Evolutionary conservation across 2,797 vertebrate species (phyloP), one percentile per base, ranked within the genome.

Genomic region (Myioborus miniatus): DNA sequence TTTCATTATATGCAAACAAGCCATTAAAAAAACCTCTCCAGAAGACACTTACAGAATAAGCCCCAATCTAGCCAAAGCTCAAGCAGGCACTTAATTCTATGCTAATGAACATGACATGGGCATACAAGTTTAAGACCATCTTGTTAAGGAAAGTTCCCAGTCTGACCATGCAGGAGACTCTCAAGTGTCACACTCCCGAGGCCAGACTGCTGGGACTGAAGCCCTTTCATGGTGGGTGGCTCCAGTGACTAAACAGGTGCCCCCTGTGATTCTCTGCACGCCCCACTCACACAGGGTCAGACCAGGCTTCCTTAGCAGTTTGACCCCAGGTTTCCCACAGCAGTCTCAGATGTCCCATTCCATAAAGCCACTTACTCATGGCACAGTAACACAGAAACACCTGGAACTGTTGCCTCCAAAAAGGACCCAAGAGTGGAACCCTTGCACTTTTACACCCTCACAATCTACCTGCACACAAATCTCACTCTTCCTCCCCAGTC

Each of bases 201-300:
- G 58, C 58, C 79, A 77, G 15, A 41, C n/a, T 70, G 29, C 44
- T 52, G 50, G 12, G 17, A 26, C 18, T 0, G 1, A 64, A 58
- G 64, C 10, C 50, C 52, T 29, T 41, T 65, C 72, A 78, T 0
- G 0, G 24, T 0, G 1, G 4, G 39, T 9, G 6, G 21, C 24
- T 89, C 23, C 65, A 41, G n/a, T 39, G 50, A 64, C 15, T 15
- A 29, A 11, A 26, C 1, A 22, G 12, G 8, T 27, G 53, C 44
- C 58, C 20, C 12, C 6, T 11, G 5, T 46, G 58, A 22, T 21
- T 70, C 29, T n/a, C n/a, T 34, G 39, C 65, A 70, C 44, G 23
- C 21, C 46, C 44, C n/a, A 34, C 29, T 50, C 64, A 50, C 37
- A 47, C 47, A 56, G 14, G 11, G 44, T 23, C 75, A 71, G 15